Conservation (phyloP, 2,113 vertebrate genomes). For the Aegotheles bennettii region DNA sequence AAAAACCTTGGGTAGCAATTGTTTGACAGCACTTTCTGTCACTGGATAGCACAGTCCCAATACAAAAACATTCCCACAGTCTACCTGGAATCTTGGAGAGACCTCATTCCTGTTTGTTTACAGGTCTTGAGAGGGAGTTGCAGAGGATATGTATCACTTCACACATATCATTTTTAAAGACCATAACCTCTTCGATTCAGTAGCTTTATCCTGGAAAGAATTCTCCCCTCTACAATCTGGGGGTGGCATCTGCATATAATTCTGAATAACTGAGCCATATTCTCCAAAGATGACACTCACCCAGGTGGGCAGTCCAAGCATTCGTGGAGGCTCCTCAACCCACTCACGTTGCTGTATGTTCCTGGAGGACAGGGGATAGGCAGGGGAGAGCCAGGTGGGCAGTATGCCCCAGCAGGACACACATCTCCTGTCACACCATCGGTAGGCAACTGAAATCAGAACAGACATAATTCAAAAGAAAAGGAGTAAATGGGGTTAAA, state of each 20-base stretch:
- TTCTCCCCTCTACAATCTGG: not conserved
- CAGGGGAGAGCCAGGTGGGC: conserved; percentile 72
- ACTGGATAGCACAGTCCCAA: not conserved
- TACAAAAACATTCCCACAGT: not conserved
- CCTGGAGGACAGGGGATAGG: conserved; percentile 81
- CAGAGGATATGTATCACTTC: not conserved
- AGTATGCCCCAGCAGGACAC: conserved; percentile 83
- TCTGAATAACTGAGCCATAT: not conserved
- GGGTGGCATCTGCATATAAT: not conserved
- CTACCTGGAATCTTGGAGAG: not conserved
- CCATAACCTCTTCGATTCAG: not conserved
- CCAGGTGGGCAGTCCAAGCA: conserved; percentile 83
- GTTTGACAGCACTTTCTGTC: not conserved
- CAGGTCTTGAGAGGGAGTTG: not conserved
- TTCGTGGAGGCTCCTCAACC: conserved; percentile 68
- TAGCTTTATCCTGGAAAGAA: not conserved
- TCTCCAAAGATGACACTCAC: conserved; percentile 53
- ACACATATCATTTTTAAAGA: not conserved
- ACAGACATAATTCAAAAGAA: not conserved
- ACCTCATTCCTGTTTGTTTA: not conserved
- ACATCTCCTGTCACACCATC: conserved; percentile 77
- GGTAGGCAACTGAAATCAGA: conserved; percentile 69
- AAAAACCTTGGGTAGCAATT: not conserved
- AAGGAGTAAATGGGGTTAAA: not conserved
- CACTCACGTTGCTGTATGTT: conserved; percentile 79